Base-by-base conservation (phyloP, 2,888 invertebrate species). In the Morpho achilles region DNA sequence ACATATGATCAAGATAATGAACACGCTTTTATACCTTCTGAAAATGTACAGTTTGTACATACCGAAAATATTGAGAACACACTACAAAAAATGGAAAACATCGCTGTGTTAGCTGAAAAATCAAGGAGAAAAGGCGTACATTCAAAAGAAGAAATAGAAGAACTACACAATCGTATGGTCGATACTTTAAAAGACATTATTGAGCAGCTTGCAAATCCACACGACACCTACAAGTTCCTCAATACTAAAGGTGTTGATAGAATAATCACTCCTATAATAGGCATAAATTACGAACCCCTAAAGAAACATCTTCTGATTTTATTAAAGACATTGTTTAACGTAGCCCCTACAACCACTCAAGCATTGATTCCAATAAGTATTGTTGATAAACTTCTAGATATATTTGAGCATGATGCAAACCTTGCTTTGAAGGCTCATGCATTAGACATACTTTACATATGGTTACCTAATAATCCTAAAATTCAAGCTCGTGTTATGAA, bases 401-500 rank as follows among this genome's bases (percentile, higher is more conserved):
- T 87, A 23, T 86, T 84, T 43, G 85, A 84, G 54, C 64, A 71
- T 1, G 81, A 80, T 7, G 61, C 74, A 0, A 77, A 77, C 59
- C 57, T 80, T 8, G 76, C 69, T 7, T 50, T 83, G 1, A 88
- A 87, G 67, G 74, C 76, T 0, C 73, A 77, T 16, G 74, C 76
- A 0, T 55, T 88, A 43, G 83, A 87, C 46, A 69, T 88, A 0
- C 58, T 89, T 2, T 61, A 67, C 40, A 40, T 67, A 10, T 88
- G 86, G 88, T 61, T 89, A 9, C 87, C 86, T 2, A 74, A 74
- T 0, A 85, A 83, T 41, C 85, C 87, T 0, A 73, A 66, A 46
- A 66, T 81, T 0, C 89, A 89, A 69, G 74, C 79, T 0, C 70
- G 82, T 22, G 76, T 88, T 0, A 86, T 88, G 82, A 82, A 81